Evolutionary conservation across 2,888 invertebrate genomes (phyloP).

Genomic region (Apamea epomidion): DNA sequence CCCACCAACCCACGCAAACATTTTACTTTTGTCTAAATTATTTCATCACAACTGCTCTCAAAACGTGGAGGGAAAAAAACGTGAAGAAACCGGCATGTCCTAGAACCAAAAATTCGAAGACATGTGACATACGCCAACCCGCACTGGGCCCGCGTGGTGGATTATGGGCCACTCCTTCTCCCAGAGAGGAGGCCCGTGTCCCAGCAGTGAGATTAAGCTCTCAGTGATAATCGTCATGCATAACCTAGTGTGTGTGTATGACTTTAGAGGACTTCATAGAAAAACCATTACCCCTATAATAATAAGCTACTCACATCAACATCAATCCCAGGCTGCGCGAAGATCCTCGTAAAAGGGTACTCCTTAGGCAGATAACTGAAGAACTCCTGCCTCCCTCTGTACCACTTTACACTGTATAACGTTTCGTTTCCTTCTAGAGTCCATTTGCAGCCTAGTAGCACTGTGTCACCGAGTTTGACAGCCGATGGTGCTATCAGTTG

Average conservation of each 20-base stretch:
- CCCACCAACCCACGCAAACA: too few relatives aligned
- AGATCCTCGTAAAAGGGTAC: constrained; percentile 93
- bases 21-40: too few relatives aligned
- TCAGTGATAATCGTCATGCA: neutral
- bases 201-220: too few relatives aligned
- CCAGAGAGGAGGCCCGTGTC: too few relatives aligned
- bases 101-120: too few relatives aligned
- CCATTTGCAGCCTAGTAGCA: constrained; percentile 93
- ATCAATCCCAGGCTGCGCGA: constrained; percentile 92
- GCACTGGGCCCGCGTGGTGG: too few relatives aligned
- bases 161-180: too few relatives aligned
- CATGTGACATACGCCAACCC: too few relatives aligned
- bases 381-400: constrained; percentile 94
- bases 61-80: too few relatives aligned
- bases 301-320: constrained; percentile 92
- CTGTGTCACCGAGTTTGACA: constrained; percentile 93
- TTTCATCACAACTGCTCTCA: too few relatives aligned
- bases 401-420: constrained; percentile 95
- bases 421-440: constrained; percentile 93
- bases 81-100: too few relatives aligned
- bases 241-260: neutral
- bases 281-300: neutral
- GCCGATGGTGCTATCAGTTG: constrained; percentile 93
- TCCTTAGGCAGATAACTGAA: constrained; percentile 95
- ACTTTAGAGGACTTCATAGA: neutral